phyloP scores from a whole-genome alignment of 2,888 invertebrate genomes.

The Dynastes maya region DNA sequence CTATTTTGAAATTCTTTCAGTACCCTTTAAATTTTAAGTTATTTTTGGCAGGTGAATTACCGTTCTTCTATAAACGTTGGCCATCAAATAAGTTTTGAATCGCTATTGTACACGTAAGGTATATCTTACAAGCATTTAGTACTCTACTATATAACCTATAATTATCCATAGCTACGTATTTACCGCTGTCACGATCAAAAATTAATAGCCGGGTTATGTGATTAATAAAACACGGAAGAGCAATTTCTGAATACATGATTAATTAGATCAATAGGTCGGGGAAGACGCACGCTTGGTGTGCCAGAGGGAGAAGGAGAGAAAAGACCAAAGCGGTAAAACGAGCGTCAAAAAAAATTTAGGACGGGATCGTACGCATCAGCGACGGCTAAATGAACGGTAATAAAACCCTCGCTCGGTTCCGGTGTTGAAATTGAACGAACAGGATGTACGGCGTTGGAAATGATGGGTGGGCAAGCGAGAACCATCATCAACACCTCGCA shows the following conservation, averaged over 20 bases:
- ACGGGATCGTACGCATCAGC: background rate
- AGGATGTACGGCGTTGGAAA: background rate
- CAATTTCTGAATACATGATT: constrained; percentile 2
- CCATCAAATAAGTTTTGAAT: too few relatives aligned
- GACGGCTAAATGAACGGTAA: background rate
- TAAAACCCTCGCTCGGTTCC: constrained; percentile 2
- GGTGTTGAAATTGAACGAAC: constrained; percentile 1
- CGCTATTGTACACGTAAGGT: too few relatives aligned
- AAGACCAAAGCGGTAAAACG: background rate
- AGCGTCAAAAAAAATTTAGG: background rate
- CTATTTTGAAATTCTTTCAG: too few relatives aligned
- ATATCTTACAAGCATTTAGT: too few relatives aligned
- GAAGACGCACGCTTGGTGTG: background rate
- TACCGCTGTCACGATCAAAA: background rate
- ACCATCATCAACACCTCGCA: too few relatives aligned
- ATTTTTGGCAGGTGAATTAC: too few relatives aligned
- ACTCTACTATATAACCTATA: too few relatives aligned
- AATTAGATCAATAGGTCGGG: background rate
- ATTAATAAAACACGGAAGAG: background rate
- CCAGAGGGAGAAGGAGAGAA: background rate
- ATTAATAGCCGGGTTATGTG: background rate
- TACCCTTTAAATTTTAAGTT: too few relatives aligned
- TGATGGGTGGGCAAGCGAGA: too few relatives aligned
- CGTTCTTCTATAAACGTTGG: too few relatives aligned
- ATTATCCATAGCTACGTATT: too few relatives aligned